phyloP scores from a whole-genome alignment of 2,797 vertebrate species.

The Chaetophractus vellerosus region DNA sequence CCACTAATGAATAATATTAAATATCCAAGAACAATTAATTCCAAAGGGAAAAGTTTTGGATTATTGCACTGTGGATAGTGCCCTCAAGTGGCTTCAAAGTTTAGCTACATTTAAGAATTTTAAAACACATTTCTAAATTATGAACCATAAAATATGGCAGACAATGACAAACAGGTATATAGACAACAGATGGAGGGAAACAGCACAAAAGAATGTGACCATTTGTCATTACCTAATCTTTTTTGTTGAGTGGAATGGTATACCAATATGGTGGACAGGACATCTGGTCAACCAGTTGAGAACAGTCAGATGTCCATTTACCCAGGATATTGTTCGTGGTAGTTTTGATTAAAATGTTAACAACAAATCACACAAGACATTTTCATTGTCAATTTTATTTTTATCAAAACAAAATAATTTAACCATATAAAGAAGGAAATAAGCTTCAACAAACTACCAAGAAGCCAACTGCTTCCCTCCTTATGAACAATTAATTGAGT shows the following conservation, averaged over 20 bases:
- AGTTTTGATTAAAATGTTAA: constrained; percentile 40
- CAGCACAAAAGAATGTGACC: background rate
- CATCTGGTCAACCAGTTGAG: background rate
- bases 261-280: constrained; percentile 44
- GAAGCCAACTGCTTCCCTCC: constrained; percentile 34
- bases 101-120: constrained; percentile 76
- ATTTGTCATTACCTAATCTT: background rate
- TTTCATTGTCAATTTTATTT: constrained; percentile 78
- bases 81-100: constrained; percentile 86
- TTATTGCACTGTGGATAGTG: constrained; percentile 85
- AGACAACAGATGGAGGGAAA: background rate
- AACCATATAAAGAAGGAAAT: constrained; percentile 76
- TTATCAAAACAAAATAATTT: constrained; percentile 86
- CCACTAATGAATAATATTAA: constrained; percentile 40
- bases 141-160: constrained; percentile 21
- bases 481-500: background rate
- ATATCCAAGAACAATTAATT: constrained; percentile 55
- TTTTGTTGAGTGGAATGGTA: background rate
- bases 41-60: constrained; percentile 23
- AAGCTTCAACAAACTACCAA: constrained; percentile 51
- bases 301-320: background rate
- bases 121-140: background rate
- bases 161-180: background rate
- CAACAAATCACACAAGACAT: constrained; percentile 55
- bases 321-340: background rate